phyloP scores from a whole-genome alignment of 1,140 invertebrate genomes.

The Agrypnia vestita region DNA sequence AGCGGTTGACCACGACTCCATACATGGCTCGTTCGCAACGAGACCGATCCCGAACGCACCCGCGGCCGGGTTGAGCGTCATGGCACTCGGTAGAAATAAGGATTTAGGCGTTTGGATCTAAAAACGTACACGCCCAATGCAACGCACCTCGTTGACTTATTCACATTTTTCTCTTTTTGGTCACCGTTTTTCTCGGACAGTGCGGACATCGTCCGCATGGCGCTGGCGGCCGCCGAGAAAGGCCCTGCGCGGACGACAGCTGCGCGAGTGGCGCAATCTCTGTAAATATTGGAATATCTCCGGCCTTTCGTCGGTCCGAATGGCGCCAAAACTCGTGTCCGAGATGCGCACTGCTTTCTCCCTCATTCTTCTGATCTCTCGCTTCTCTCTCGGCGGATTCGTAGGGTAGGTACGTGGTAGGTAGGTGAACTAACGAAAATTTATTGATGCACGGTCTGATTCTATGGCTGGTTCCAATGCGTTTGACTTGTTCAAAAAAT shows the following conservation, averaged over 20 bases:
- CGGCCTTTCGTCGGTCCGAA: conserved; percentile 5
- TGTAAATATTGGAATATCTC: conserved; percentile 13
- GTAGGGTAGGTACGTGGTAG: too few relatives aligned
- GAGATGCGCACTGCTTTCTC: too few relatives aligned
- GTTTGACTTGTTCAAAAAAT: too few relatives aligned
- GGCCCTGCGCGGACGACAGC: conserved; percentile 3
- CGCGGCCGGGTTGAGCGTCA: not conserved
- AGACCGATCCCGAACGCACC: not conserved
- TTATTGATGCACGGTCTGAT: too few relatives aligned
- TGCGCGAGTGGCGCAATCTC: conserved; percentile 25
- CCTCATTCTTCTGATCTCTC: too few relatives aligned
- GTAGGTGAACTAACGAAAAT: too few relatives aligned
- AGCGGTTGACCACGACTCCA: conserved; percentile 29
- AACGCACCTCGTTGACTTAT: not conserved
- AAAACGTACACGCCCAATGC: not conserved
- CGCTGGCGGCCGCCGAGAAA: conserved; percentile 13
- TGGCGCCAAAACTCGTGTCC: conserved; percentile 3
- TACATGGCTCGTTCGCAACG: conserved; percentile 29
- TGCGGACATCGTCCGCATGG: conserved; percentile 25
- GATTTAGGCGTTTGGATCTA: not conserved
- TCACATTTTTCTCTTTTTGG: not conserved
- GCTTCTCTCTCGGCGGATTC: too few relatives aligned
- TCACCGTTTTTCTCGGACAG: not conserved
- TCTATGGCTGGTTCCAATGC: too few relatives aligned
- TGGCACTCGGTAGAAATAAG: conserved; percentile 6